Evolutionary conservation across 1,140 invertebrate genomes (phyloP).

Genomic region (Leptopilina boulardi): DNA sequence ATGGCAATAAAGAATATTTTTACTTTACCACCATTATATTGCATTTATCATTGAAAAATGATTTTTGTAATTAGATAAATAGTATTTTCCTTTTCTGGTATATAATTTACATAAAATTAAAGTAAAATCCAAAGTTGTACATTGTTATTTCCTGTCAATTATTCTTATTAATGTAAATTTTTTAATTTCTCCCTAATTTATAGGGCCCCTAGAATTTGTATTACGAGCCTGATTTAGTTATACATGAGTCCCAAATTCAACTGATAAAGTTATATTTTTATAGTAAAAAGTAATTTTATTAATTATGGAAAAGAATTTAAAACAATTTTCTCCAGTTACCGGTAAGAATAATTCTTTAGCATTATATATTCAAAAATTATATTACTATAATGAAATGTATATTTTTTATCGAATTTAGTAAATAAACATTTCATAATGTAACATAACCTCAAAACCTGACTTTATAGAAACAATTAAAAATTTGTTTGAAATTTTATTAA

Average conservation of each 20-base stretch:
- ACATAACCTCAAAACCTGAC: not conserved
- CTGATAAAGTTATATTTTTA: not conserved
- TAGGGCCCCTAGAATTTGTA: not conserved
- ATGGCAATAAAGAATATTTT: too few species aligned
- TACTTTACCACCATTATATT: too few species aligned
- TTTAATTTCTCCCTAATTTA: too few species aligned
- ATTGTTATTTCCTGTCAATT: too few species aligned
- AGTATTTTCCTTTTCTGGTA: too few species aligned
- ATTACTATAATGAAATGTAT: not conserved
- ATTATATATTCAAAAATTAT: not conserved
- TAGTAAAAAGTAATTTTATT: not conserved
- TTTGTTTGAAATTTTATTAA: not conserved
- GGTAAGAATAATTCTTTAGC: not conserved
- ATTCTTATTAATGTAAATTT: too few species aligned
- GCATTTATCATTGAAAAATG: too few species aligned
- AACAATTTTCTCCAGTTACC: constrained; percentile 1
- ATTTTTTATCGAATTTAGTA: not conserved
- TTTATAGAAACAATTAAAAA: too few species aligned
- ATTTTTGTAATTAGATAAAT: too few species aligned
- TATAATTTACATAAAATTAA: too few species aligned
- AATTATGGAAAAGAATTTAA: constrained; percentile 9
- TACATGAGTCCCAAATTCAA: not conserved
- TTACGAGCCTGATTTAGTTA: not conserved
- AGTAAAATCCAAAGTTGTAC: too few species aligned
- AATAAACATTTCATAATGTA: not conserved